Evolutionary conservation across 2,797 vertebrate species (phyloP).

Genomic region (Setipinna tenuifilis): DNA sequence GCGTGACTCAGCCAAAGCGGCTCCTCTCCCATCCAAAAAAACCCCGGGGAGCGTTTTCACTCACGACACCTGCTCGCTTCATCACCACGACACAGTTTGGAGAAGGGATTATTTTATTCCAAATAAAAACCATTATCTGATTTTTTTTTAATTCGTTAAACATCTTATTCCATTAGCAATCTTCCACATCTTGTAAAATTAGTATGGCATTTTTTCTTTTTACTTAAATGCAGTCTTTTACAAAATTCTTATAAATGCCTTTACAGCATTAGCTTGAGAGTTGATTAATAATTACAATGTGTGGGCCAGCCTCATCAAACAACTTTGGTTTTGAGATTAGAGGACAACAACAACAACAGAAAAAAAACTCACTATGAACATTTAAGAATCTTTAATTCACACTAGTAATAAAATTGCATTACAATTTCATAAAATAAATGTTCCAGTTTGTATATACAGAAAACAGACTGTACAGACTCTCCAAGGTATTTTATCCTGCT

Average conservation of each 20-base stretch:
- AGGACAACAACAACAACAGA: constrained; percentile 54
- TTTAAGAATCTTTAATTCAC: constrained; percentile 99
- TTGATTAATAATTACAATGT: constrained; percentile 64
- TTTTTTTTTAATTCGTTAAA: constrained; percentile 72
- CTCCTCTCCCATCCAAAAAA: constrained; percentile 34
- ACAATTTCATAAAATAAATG: constrained; percentile 99
- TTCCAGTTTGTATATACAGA: constrained; percentile 99
- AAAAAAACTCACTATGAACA: constrained; percentile 84
- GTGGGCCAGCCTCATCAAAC: constrained; percentile 61
- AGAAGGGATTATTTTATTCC: constrained; percentile 77
- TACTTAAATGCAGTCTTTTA: constrained; percentile 64
- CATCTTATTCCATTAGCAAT: constrained; percentile 71
- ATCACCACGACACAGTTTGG: constrained; percentile 71
- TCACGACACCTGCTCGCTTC: constrained; percentile 66
- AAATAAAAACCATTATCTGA: constrained; percentile 72
- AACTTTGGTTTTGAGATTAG: constrained; percentile 68
- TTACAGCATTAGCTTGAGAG: constrained; percentile 62
- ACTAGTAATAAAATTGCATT: constrained; percentile 99
- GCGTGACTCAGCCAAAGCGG: constrained; percentile 65
- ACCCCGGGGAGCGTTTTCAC: constrained; percentile 52
- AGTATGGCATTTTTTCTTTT: constrained; percentile 39
- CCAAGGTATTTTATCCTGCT: constrained; percentile 64
- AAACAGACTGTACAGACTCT: constrained; percentile 99
- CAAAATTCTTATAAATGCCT: constrained; percentile 61
- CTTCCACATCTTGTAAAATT: constrained; percentile 69